Percentiles rank a stretch among this genome's conserved stretches.
Conservation (phyloP, 2,888 invertebrate species). For the Philhelius pedissequus region DNA sequence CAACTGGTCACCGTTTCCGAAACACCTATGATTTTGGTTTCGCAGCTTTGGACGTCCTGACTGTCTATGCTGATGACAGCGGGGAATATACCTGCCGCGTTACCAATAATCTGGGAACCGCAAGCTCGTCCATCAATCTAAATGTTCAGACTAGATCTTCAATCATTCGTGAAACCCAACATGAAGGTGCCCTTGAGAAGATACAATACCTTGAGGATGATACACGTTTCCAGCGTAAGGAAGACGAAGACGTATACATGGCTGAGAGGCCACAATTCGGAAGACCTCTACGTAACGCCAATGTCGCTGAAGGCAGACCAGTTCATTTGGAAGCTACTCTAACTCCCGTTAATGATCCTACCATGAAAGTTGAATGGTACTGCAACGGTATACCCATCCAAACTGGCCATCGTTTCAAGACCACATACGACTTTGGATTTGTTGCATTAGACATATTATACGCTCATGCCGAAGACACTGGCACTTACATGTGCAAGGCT, state of each 20-base stretch:
- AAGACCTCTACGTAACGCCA: slow-evolving; percentile 91
- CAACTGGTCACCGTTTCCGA: slow-evolving; percentile 93
- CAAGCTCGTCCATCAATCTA: slow-evolving; percentile 88
- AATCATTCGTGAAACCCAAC: slow-evolving; percentile 93
- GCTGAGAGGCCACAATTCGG: slow-evolving; percentile 94
- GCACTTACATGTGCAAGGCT: slow-evolving; percentile 97
- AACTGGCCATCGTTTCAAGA: slow-evolving; percentile 96
- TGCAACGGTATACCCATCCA: slow-evolving; percentile 96
- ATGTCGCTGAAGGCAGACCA: slow-evolving; percentile 90
- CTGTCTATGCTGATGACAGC: slow-evolving; percentile 95
- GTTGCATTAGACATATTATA: slow-evolving; percentile 97
- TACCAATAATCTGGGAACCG: slow-evolving; percentile 91
- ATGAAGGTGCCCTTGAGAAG: slow-evolving; percentile 94
- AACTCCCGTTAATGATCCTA: slow-evolving; percentile 98
- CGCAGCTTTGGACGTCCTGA: slow-evolving; percentile 95
- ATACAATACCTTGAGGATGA: slow-evolving; percentile 95
- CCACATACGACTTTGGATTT: slow-evolving; percentile 98
- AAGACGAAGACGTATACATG: slow-evolving; percentile 86
- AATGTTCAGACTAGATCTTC: slow-evolving; percentile 90
- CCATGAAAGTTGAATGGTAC: slow-evolving; percentile 99
- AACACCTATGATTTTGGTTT: slow-evolving; percentile 98
- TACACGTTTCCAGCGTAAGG: slow-evolving; percentile 86
- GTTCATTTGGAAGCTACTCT: slow-evolving; percentile 96
- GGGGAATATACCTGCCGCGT: slow-evolving; percentile 94
- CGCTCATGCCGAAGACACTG: slow-evolving; percentile 97